Evolutionary conservation across 2,888 invertebrate species (phyloP).

Genomic region (Diaprepes abbreviatus): DNA sequence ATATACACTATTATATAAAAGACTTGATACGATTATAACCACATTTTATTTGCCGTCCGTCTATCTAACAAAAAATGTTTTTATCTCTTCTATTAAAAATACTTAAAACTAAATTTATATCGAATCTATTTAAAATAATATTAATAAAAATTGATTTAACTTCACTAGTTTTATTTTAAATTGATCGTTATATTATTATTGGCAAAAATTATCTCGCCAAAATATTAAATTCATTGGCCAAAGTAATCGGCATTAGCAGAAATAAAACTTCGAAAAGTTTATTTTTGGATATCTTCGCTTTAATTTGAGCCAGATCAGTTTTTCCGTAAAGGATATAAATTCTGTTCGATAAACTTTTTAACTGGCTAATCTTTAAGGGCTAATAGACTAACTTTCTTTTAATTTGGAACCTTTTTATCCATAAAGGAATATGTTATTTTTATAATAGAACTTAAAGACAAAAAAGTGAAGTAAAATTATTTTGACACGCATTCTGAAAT

Average conservation of each 20-base stretch:
- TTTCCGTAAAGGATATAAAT: constrained; percentile 37
- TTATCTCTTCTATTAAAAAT: too few relatives aligned
- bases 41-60: too few relatives aligned
- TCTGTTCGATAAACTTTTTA: constrained; percentile 41
- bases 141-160: too few relatives aligned
- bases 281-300: constrained; percentile 37
- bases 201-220: neutral
- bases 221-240: constrained; percentile 10
- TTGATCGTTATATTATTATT: neutral
- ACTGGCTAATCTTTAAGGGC: constrained; percentile 39
- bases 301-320: constrained; percentile 40
- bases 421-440: neutral
- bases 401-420: constrained; percentile 5
- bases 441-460: too few relatives aligned
- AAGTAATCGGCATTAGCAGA: constrained; percentile 30
- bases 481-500: too few relatives aligned
- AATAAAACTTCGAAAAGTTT: constrained; percentile 33
- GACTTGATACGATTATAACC: too few relatives aligned
- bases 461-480: too few relatives aligned
- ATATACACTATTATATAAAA: too few relatives aligned
- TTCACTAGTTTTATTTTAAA: neutral
- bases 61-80: too few relatives aligned
- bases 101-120: too few relatives aligned
- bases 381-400: constrained; percentile 37
- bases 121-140: too few relatives aligned